A percentile compares a stretch with the other conserved stretches of the same genome.
These are phyloP conservation scores for Parnassius apollo DNA, from an alignment of 2,888 invertebrate species.

Conservation along the genomic window DNA sequence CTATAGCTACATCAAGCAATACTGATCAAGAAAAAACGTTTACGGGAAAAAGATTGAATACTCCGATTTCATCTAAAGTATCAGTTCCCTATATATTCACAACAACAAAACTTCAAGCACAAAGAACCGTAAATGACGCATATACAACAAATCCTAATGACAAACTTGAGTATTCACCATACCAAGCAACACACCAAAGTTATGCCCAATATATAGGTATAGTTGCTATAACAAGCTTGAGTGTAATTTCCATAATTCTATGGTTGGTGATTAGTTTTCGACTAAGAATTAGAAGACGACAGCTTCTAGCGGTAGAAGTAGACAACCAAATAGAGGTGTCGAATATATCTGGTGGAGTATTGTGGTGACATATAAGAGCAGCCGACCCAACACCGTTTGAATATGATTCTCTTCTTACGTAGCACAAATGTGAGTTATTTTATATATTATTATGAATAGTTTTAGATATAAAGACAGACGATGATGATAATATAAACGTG, in stretches of 20 bases:
- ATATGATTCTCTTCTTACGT: constrained; percentile 80
- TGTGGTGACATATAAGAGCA: constrained; percentile 86
- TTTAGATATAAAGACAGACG: too few relatives aligned
- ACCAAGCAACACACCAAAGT: constrained; percentile 54
- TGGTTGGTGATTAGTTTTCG: constrained; percentile 67
- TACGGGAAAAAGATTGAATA: constrained; percentile 65
- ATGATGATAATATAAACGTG: too few relatives aligned
- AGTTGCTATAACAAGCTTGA: constrained; percentile 79
- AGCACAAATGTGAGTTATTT: constrained; percentile 69
- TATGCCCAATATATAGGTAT: constrained; percentile 77
- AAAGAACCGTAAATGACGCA: constrained; percentile 42
- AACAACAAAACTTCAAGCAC: constrained; percentile 39
- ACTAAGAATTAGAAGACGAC: constrained; percentile 63
- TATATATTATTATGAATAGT: not conserved
- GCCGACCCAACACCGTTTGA: constrained; percentile 81
- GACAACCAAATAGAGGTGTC: constrained; percentile 83
- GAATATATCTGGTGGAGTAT: constrained; percentile 83
- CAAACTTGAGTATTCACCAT: constrained; percentile 64
- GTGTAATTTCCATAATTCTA: constrained; percentile 77
- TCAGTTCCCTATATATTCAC: constrained; percentile 27
- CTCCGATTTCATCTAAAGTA: constrained; percentile 45
- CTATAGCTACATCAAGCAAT: constrained; percentile 12
- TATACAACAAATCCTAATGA: constrained; percentile 53
- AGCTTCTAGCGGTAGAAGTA: constrained; percentile 47
- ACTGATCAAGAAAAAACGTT: constrained; percentile 41